Percentiles rank a stretch among this genome's conserved stretches.
phyloP scores from a whole-genome alignment of 53 echinoderm and acorn worm genomes.

The Astropecten irregularis region DNA sequence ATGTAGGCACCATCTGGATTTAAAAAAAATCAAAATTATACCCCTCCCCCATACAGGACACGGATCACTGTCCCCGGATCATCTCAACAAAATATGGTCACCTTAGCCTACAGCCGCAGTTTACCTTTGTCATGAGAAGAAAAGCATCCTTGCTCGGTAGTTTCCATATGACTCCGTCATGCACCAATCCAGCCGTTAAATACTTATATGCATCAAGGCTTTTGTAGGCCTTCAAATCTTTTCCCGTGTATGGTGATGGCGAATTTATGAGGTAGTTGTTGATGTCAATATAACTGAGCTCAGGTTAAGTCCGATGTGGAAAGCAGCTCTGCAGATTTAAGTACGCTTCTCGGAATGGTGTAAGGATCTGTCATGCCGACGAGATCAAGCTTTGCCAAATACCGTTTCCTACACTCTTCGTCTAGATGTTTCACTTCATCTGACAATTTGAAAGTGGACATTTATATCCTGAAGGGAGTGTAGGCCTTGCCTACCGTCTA shows the following conservation, averaged over 20 bases:
- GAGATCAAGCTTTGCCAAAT: background rate
- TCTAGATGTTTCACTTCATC: background rate
- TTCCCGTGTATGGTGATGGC: conserved; percentile 27
- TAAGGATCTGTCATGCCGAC: background rate
- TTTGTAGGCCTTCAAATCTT: conserved; percentile 44
- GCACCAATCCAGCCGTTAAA: conserved; percentile 4
- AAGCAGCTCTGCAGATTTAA: background rate
- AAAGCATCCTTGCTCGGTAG: background rate
- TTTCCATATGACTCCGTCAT: conserved; percentile 2
- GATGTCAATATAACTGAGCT: background rate
- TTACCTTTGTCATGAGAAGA: background rate
- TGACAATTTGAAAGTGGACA: background rate
- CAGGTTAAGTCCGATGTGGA: background rate
- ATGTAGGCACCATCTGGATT: too few species aligned
- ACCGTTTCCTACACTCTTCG: background rate
- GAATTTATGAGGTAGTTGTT: conserved; percentile 13
- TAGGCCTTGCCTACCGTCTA: too few species aligned
- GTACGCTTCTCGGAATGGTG: background rate
- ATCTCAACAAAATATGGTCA: too few species aligned
- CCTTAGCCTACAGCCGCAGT: too few species aligned
- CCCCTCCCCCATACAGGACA: too few species aligned
- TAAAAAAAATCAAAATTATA: too few species aligned
- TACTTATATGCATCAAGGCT: conserved; percentile 40
- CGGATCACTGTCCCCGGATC: too few species aligned
- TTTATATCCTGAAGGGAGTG: background rate